Evolutionary conservation across 2,797 vertebrate genomes (phyloP).

Genomic region (Pygocentrus nattereri): DNA sequence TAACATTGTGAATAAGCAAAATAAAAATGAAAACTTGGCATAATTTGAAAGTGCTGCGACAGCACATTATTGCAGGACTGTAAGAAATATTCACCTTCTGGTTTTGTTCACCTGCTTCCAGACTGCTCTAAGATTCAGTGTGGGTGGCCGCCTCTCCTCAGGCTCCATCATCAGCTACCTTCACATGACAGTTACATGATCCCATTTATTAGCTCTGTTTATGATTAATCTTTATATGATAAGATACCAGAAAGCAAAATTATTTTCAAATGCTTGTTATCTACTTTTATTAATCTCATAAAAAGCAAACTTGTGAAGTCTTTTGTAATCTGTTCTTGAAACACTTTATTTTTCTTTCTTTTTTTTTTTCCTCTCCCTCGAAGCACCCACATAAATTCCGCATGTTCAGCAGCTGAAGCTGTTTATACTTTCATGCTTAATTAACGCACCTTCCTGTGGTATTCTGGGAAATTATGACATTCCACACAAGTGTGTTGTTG

Average conservation of each 20-base stretch:
- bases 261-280: slow-evolving; percentile 72
- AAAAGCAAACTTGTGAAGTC: slow-evolving; percentile 59
- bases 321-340: slow-evolving; percentile 54
- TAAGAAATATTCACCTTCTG: neutral
- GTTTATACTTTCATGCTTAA: slow-evolving; percentile 71
- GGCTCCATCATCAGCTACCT: slow-evolving; percentile 61
- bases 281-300: slow-evolving; percentile 72
- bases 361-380: slow-evolving; percentile 7
- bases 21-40: neutral
- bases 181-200: slow-evolving; percentile 60
- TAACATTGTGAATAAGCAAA: slow-evolving; percentile 1
- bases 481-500: slow-evolving; percentile 52
- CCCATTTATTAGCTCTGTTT: slow-evolving; percentile 64
- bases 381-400: slow-evolving; percentile 48
- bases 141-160: slow-evolving; percentile 69
- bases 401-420: slow-evolving; percentile 62
- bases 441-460: slow-evolving; percentile 66
- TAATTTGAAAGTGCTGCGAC: neutral
- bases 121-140: slow-evolving; percentile 62
- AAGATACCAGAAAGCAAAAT: slow-evolving; percentile 61
- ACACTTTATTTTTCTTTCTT: slow-evolving; percentile 39
- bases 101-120: slow-evolving; percentile 22
- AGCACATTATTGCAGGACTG: neutral
- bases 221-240: slow-evolving; percentile 71
- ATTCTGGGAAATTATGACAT: slow-evolving; percentile 68